Base-by-base conservation (phyloP, 1,140 invertebrate species). In the Campodea augens region DNA sequence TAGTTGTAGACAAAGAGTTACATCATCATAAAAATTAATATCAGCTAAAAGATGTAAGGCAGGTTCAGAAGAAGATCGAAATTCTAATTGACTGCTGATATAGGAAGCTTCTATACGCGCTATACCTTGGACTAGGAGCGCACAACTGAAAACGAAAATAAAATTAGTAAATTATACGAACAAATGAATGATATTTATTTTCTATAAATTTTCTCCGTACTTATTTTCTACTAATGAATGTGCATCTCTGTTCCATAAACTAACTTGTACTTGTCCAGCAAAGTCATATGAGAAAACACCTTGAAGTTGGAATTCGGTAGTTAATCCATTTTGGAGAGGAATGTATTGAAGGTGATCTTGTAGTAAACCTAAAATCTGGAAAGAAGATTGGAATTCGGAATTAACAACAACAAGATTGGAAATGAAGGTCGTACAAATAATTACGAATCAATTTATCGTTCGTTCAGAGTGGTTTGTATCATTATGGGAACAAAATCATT, bases 241-340 rank as follows among this genome's bases (percentile, higher is more conserved):
- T 1, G 85, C 82, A 58, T 81, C 89, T 55, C 79, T 72, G 50
- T 82, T 83, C 87, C 87, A 92, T 5, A 91, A 56, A 51, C 83
- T 88, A 12, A 91, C 69, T 52, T 78, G 72, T n/a, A 90, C 74
- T 59, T 81, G 72, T 12, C 86, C 87, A 43, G 81, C 74, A 5
- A 91, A 62, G 58, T 92, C 85, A 47, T 89, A 75, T 10, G 85
- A 89, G 10, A 78, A 62, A 0, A 74, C 77, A 12, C 81, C 81
- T 46, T 75, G 63, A 0, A 86, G 56, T 23, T 71, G 70, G 1
- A 83, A 53, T 47, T 86, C 74, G 0, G 78, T 69, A 1, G 79
- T 65, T 12, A 84, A 72, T 5, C 88, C 88, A 54, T 76, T 78
- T 36, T 73, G 70, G 3, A 91, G 58, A 23, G 77, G 70, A 37